Evolutionary conservation across 35 echinoderm and acorn worm genomes (phyloP).

Genomic region (Apostichopus parvimensis): DNA sequence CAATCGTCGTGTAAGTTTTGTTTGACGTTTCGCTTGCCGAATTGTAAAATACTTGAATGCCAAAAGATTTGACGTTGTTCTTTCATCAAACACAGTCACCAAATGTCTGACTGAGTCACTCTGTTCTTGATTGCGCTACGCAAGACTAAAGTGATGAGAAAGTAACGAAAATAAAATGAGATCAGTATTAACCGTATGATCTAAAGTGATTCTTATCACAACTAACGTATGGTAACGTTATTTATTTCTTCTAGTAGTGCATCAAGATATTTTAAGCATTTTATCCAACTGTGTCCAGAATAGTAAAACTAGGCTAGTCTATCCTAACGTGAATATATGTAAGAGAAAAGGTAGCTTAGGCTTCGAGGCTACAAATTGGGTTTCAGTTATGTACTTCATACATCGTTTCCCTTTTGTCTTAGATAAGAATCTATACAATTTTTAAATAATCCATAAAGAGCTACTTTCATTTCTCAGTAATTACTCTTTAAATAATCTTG

Average conservation of each 20-base stretch:
- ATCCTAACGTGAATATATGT: neutral
- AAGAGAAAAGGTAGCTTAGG: neutral
- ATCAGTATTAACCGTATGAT: neutral
- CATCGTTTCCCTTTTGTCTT: no score
- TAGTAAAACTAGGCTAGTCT: neutral
- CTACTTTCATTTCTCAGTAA: no score
- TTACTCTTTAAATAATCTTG: no score
- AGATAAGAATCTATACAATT: no score
- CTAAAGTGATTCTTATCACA: neutral
- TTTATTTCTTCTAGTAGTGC: neutral
- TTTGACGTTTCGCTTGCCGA: neutral
- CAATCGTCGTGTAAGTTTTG: neutral
- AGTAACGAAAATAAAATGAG: neutral
- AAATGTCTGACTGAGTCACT: conserved; percentile 11
- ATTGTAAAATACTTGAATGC: neutral
- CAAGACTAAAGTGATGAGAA: conserved; percentile 10
- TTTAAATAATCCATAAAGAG: no score
- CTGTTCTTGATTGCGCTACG: neutral
- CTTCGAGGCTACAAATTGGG: neutral
- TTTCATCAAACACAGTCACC: neutral
- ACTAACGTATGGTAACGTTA: neutral
- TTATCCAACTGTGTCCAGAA: neutral
- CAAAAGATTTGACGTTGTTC: neutral
- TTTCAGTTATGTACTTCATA: no score
- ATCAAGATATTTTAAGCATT: neutral